Conservation (phyloP, 2,797 vertebrate genomes). For the Sebastes dallii region DNA sequence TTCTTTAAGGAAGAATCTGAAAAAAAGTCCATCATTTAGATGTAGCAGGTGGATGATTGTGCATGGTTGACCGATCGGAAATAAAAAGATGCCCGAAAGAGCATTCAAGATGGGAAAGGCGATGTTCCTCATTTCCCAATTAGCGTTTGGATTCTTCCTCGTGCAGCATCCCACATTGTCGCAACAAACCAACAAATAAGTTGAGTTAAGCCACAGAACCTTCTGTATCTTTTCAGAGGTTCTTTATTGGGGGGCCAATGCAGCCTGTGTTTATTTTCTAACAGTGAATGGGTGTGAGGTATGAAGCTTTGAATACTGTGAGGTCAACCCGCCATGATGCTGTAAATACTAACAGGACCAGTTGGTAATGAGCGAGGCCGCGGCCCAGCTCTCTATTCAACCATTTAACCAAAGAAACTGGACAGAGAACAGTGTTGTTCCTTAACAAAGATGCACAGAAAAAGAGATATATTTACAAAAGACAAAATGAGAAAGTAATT, state of each 20-base stretch:
- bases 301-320: conserved; percentile 1
- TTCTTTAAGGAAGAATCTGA: conserved; percentile 56
- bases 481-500: conserved; percentile 46
- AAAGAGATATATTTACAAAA: conserved; percentile 31
- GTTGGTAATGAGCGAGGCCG: conserved; percentile 70
- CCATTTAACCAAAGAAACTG: conserved; percentile 52
- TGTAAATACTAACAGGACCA: conserved; percentile 69
- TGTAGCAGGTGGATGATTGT: conserved; percentile 84
- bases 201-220: conserved; percentile 66
- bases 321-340: conserved; percentile 66
- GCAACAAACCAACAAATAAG: conserved; percentile 69
- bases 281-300: conserved; percentile 71
- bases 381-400: conserved; percentile 57
- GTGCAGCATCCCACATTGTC: conserved; percentile 59
- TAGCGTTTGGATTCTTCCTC: conserved; percentile 70
- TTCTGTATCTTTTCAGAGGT: conserved; percentile 67
- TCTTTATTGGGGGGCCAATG: conserved; percentile 45
- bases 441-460: conserved; percentile 46
- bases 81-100: conserved; percentile 76
- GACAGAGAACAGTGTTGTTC: conserved; percentile 22
- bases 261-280: conserved; percentile 64
- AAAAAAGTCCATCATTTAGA: conserved; percentile 62
- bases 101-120: conserved; percentile 72
- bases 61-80: conserved; percentile 74
- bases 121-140: conserved; percentile 78